Conservation (phyloP, 2,113 vertebrate genomes). For the Tiliqua scincoides region DNA sequence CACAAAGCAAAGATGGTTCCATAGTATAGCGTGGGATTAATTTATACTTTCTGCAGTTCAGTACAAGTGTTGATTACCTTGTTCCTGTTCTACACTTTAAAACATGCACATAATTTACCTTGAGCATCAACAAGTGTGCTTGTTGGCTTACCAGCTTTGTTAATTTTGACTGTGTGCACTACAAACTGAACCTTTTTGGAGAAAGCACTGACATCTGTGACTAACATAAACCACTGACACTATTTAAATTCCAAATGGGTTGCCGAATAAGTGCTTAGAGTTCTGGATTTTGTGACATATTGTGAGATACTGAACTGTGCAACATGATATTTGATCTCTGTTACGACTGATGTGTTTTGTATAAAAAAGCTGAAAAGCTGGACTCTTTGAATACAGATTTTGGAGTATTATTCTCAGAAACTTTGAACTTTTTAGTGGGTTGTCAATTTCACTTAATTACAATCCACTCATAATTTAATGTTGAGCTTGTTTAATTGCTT, state of each 20-base stretch:
- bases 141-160: constrained; percentile 58
- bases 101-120: constrained; percentile 53
- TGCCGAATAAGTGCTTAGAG: constrained; percentile 45
- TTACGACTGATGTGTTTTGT: constrained; percentile 25
- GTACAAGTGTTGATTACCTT: constrained; percentile 55
- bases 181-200: constrained; percentile 48
- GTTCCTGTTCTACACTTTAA: constrained; percentile 56
- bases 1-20: constrained; percentile 96
- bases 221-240: constrained; percentile 28
- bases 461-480: not conserved
- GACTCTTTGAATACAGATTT: not conserved
- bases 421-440: constrained; percentile 24
- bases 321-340: constrained; percentile 21
- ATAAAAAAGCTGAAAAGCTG: constrained; percentile 25
- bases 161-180: constrained; percentile 36
- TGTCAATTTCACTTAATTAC: constrained; percentile 10
- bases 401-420: constrained; percentile 22
- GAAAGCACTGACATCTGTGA: constrained; percentile 18
- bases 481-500: not conserved
- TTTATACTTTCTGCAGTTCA: constrained; percentile 55
- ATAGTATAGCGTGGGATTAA: constrained; percentile 85
- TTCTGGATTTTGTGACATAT: constrained; percentile 57
- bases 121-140: constrained; percentile 41
- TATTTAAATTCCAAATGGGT: constrained; percentile 51
- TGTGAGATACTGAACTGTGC: constrained; percentile 35